A percentile compares a stretch with the other conserved stretches of the same genome.
These are phyloP conservation scores for Pipistrellus pygmaeus DNA, from an alignment of 2,797 vertebrate species.

Conservation along the genomic window DNA sequence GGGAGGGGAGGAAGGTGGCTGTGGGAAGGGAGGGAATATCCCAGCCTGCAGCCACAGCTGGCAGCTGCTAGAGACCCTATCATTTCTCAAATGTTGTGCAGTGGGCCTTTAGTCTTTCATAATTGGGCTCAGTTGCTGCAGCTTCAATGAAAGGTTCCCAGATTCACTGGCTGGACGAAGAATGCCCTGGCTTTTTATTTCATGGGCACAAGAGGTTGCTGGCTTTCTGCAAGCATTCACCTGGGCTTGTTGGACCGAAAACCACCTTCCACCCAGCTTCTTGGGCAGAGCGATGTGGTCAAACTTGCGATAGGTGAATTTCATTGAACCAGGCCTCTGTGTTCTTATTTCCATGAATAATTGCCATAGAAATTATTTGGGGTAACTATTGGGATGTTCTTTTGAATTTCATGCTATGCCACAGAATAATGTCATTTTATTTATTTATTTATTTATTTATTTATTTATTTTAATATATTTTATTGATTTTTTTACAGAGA, in stretches of 20 bases:
- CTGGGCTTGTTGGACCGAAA: not conserved
- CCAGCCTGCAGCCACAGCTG: too few species aligned
- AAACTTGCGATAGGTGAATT: not conserved
- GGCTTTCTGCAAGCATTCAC: not conserved
- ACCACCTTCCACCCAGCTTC: not conserved
- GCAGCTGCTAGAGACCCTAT: too few species aligned
- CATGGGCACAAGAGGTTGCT: not conserved
- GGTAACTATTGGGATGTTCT: not conserved
- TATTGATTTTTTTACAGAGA: too few species aligned
- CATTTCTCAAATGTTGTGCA: too few species aligned
- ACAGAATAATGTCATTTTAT: conserved; percentile 40
- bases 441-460: too few species aligned
- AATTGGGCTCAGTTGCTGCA: not conserved
- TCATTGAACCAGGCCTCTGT: not conserved
- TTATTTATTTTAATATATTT: too few species aligned
- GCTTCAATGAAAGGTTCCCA: not conserved
- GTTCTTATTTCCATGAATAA: not conserved
- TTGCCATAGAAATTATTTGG: not conserved
- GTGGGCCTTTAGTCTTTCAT: not conserved
- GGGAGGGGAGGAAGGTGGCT: too few species aligned
- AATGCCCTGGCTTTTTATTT: conserved; percentile 10
- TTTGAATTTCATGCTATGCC: conserved; percentile 20
- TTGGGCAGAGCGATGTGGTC: not conserved
- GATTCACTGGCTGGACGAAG: not conserved
- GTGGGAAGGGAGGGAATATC: too few species aligned